Conservation (phyloP, 2,113 vertebrate species). For the Dermatemys mawii region DNA sequence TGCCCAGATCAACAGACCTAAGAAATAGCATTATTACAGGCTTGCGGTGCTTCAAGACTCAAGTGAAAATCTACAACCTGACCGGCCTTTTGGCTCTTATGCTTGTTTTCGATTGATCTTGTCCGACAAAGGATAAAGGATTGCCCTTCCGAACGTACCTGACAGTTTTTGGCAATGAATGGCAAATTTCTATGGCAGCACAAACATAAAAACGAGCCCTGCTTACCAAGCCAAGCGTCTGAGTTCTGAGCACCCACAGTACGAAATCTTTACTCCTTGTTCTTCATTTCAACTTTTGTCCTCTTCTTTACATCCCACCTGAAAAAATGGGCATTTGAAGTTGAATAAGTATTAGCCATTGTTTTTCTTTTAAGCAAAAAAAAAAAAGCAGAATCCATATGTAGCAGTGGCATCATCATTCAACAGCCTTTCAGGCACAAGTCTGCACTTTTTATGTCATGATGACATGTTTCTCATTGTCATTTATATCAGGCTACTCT, state of each 20-base stretch:
- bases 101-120: constrained; percentile 72
- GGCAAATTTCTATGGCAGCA: constrained; percentile 77
- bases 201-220: constrained; percentile 54
- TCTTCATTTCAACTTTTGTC: constrained; percentile 47
- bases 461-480: constrained; percentile 31
- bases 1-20: constrained; percentile 95
- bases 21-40: constrained; percentile 86
- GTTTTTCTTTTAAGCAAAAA: constrained; percentile 58
- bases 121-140: constrained; percentile 70
- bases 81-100: constrained; percentile 73
- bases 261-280: constrained; percentile 35
- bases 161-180: constrained; percentile 70
- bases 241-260: constrained; percentile 36
- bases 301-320: constrained; percentile 45
- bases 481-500: constrained; percentile 54
- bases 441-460: constrained; percentile 58
- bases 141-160: constrained; percentile 64
- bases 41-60: constrained; percentile 76
- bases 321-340: constrained; percentile 50
- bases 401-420: constrained; percentile 61
- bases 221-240: constrained; percentile 37
- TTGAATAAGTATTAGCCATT: constrained; percentile 19
- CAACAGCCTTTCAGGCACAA: constrained; percentile 45
- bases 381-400: constrained; percentile 49
- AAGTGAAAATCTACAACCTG: constrained; percentile 69